Evolutionary conservation across 1,140 invertebrate genomes (phyloP).

Genomic region (Pachyrhynchus sulphureomaculatus): DNA sequence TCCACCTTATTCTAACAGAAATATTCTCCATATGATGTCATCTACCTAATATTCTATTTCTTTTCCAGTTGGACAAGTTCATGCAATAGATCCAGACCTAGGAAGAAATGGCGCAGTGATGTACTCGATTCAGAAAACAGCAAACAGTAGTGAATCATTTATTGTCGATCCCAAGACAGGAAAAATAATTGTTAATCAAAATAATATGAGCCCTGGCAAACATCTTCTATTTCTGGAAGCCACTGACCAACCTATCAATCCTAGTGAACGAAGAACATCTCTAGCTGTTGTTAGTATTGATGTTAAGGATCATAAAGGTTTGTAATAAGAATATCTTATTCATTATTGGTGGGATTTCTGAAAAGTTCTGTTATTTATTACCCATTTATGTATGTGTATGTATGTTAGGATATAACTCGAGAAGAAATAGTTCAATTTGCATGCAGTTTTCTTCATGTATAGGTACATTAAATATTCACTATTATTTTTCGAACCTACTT

Average conservation of each 20-base stretch:
- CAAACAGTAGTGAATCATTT: slow-evolving; percentile 67
- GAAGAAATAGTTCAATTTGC: too few relatives aligned
- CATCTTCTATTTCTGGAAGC: slow-evolving; percentile 81
- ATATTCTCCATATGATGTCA: too few relatives aligned
- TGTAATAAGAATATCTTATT: too few relatives aligned
- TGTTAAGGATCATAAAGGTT: slow-evolving; percentile 60
- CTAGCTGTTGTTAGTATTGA: slow-evolving; percentile 81
- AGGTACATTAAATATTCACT: too few relatives aligned
- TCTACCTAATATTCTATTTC: too few relatives aligned
- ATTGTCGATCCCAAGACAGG: slow-evolving; percentile 71
- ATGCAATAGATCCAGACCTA: slow-evolving; percentile 78
- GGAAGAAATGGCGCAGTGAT: slow-evolving; percentile 76
- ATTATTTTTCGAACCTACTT: too few relatives aligned
- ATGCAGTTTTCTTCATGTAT: too few relatives aligned
- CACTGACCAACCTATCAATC: slow-evolving; percentile 77
- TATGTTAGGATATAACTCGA: too few relatives aligned
- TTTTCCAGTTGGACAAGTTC: slow-evolving; percentile 67
- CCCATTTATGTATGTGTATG: background rate
- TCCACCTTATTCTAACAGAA: too few relatives aligned
- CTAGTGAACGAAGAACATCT: slow-evolving; percentile 76
- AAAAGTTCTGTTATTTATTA: too few relatives aligned
- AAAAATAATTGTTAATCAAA: slow-evolving; percentile 67
- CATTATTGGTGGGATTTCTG: too few relatives aligned
- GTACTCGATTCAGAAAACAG: slow-evolving; percentile 73
- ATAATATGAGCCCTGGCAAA: slow-evolving; percentile 64